Evolutionary conservation across 1,140 invertebrate genomes (phyloP), one percentile per base, ranked within the genome.

Genomic region (Luehdorfia chinensis): DNA sequence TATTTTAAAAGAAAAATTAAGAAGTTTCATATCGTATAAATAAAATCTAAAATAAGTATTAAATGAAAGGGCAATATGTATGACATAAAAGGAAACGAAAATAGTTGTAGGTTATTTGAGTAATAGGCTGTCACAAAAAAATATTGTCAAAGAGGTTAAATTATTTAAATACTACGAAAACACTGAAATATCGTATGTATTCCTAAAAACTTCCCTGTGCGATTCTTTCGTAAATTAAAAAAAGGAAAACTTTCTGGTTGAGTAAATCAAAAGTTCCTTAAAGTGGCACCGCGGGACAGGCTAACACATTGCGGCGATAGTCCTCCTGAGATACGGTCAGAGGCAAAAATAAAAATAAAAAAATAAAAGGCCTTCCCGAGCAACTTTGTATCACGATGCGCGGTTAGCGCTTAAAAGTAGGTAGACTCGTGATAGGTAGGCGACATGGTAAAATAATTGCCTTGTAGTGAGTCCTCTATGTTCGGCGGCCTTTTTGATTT

Each of bases 361-460:
- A 59, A 56, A 56, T 41, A 33, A 52, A 53, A 59, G 59, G 55
- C 45, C 61, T 58, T 31, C 30, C 37, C 45, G 41, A 51, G 50
- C 55, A 56, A 53, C 59, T 60, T 46, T 49, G 56, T 61, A 60
- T 54, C 63, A 71, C 65, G 66, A 70, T 49, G 47, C 47, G 62
- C 62, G 65, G 63, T 63, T 69, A 72, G 63, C 73, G 51, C 58
- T 64, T 67, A 60, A 70, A 57, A 60, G 62, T 66, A 61, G 64
- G 62, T 66, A 63, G 64, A 64, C 48, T 55, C 49, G 46, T 62
- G 71, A 75, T 75, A 75, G 58, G 66, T 74, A 69, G 69, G 62
- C 55, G 71, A 77, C 69, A 66, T 53, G 50, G 61, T 63, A 55
- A 66, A 77, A 69, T 77, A 73, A 75, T 75, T 67, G 66, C 70